Evolutionary conservation across 2,888 invertebrate species (phyloP), one percentile per base, ranked within the genome.

Genomic region (Lydus trimaculatus): DNA sequence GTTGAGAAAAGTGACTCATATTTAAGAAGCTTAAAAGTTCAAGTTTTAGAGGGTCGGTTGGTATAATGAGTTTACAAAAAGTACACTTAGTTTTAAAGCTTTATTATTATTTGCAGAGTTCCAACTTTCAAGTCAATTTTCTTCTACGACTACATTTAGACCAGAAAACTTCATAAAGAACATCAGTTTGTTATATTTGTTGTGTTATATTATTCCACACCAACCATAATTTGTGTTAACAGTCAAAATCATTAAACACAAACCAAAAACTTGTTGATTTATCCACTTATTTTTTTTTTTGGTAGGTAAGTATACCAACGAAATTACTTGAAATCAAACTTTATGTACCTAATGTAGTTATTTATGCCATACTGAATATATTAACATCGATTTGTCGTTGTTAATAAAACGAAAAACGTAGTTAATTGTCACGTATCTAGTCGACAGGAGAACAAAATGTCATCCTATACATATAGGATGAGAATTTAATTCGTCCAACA

Each of bases 91-190:
- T 67, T 61, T 28, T 48, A 58, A 28, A 64, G 64, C 62, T 75
- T 75, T 74, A 73, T 75, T 74, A 73, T 75, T 74, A 48, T 48
- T 48, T 75, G 74, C 71, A 65, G 66, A 74, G 66, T 67, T 64
- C 70, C 71, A 71, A 65, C 63, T 68, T 73, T 71, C 66, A 70
- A 68, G 70, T 64, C 69, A 72, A 72, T 75, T 72, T 67, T 66
- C 70, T 69, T 71, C 72, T 58, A 66, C 61, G 67, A 65, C 72
- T 72, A 67, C 70, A 73, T 72, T 73, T 70, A 72, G n/a, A 72
- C 64, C 59, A 58, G n/a, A 69, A 72, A 73, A 69, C 72, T 73
- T 73, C 69, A 66, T 72, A 69, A 70, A 65, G 48, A 20, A 48
- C 48, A 48, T 48, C 43, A 43, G 43, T 43, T 17, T 43, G 31